Percentiles rank a stretch among this genome's conserved stretches.
These are phyloP conservation scores for Panonychus citri DNA, from an alignment of 1,140 invertebrate genomes.

Conservation along the genomic window DNA sequence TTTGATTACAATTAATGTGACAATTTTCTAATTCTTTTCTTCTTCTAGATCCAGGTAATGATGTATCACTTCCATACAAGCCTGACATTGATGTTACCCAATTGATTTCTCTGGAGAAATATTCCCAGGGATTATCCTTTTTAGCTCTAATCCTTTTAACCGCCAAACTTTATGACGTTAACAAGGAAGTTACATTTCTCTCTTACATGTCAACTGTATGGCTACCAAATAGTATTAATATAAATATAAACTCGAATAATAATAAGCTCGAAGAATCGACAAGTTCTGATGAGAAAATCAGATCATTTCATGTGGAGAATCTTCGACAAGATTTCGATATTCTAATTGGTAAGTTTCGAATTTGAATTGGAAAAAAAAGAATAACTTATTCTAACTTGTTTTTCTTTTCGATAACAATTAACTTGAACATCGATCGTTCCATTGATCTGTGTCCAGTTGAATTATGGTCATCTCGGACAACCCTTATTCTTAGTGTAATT, in stretches of 20 bases:
- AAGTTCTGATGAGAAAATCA: neutral
- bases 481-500: conserved; percentile 14
- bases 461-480: conserved; percentile 13
- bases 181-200: conserved; percentile 15
- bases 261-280: neutral
- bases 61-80: conserved; percentile 46
- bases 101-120: conserved; percentile 51
- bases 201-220: conserved; percentile 11
- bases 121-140: conserved; percentile 14
- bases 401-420: no score
- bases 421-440: no score
- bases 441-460: conserved; percentile 10
- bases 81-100: conserved; percentile 56
- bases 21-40: neutral
- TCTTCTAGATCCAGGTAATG: conserved; percentile 69
- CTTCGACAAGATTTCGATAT: conserved; percentile 4
- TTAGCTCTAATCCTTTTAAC: conserved; percentile 14
- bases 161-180: conserved; percentile 13
- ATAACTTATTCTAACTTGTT: no score
- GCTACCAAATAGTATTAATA: conserved; percentile 6
- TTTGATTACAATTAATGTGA: neutral
- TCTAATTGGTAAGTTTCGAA: conserved; percentile 4
- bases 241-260: no score
- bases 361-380: no score
- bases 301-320: conserved; percentile 3